Percentiles rank a stretch among this genome's conserved stretches.
phyloP scores from a whole-genome alignment of 2,797 vertebrate genomes.

The Trematocara caparti region DNA sequence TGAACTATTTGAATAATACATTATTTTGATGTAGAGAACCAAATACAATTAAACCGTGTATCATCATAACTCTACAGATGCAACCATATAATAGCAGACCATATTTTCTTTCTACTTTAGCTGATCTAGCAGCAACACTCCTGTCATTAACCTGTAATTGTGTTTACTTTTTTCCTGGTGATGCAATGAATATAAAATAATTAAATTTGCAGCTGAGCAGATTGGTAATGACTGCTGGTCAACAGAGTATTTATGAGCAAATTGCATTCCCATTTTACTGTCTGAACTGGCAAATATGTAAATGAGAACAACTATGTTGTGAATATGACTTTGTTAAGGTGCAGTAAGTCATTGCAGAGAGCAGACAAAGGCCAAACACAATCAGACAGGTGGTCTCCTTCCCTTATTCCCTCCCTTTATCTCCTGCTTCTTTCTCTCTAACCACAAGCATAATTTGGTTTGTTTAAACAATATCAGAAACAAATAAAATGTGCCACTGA shows the following conservation, averaged over 20 bases:
- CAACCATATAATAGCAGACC: neutral
- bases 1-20: neutral
- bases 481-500: neutral
- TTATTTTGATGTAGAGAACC: neutral
- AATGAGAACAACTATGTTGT: neutral
- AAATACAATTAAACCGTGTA: neutral
- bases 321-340: neutral
- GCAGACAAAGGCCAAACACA: neutral
- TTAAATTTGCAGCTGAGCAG: neutral
- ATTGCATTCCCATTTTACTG: neutral
- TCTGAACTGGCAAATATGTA: neutral
- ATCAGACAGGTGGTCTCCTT: neutral
- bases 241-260: neutral
- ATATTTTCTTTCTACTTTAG: neutral
- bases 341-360: neutral
- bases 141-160: neutral
- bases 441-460: neutral
- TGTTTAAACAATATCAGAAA: neutral
- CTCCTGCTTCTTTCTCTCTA: neutral
- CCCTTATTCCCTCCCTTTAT: neutral
- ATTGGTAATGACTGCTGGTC: neutral
- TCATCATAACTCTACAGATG: neutral
- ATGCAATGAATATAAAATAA: neutral
- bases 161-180: neutral
- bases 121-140: neutral